phyloP scores from a whole-genome alignment of 2,113 vertebrate genomes.

The Paratilapia polleni region DNA sequence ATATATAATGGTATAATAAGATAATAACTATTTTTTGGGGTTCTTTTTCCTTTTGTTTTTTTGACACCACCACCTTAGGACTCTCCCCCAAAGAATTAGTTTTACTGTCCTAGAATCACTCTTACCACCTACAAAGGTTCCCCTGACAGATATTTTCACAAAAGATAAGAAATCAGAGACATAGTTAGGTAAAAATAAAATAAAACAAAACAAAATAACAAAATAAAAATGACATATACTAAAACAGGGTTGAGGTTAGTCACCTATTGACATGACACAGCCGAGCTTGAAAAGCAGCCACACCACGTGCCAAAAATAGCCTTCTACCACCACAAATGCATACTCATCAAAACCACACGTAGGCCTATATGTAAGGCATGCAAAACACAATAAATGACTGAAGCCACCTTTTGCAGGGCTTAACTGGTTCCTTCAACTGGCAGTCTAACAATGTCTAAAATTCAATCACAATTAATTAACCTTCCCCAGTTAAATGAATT shows the following conservation, averaged over 20 bases:
- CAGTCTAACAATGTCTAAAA: too few species aligned
- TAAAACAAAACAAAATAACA: not conserved
- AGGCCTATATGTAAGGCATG: not conserved
- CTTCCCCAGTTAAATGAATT: not conserved
- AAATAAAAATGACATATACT: not conserved
- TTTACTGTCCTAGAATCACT: too few species aligned
- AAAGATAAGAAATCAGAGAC: too few species aligned
- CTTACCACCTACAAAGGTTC: too few species aligned
- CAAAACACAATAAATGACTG: too few species aligned
- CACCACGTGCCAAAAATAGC: not conserved
- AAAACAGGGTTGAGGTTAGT: not conserved
- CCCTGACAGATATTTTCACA: too few species aligned
- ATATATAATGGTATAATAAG: too few species aligned
- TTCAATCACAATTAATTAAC: not conserved
- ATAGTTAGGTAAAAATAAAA: too few species aligned
- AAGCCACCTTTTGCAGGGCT: fast-evolving
- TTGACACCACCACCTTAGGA: too few species aligned
- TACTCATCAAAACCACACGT: not conserved
- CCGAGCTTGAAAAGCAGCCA: not conserved
- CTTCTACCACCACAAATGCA: not conserved
- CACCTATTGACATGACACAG: not conserved
- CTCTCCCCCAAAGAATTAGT: too few species aligned
- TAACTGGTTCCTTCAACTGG: not conserved
- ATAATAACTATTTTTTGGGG: too few species aligned
- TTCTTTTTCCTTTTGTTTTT: too few species aligned